Evolutionary conservation across 2,888 invertebrate species (phyloP), one percentile per base, ranked within the genome.

Genomic region (Tanytarsus gracilentus): DNA sequence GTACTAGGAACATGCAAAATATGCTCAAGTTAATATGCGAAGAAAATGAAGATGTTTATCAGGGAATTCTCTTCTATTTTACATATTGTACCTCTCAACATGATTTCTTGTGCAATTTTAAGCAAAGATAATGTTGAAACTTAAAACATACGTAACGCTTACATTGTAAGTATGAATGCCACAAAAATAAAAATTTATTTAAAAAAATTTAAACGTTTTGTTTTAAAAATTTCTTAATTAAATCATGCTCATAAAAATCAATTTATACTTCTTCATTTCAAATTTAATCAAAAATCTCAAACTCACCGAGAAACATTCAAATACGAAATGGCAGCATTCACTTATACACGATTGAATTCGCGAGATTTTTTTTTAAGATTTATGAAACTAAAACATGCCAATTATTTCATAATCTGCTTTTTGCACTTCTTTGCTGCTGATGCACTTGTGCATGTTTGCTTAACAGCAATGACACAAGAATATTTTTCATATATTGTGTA

Each of bases 351-450:
- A 8, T 30, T 30, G 11, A 8, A 30, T 8, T 6, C 11, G 6
- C 30, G 7, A 6, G 11, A 30, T 30, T 30, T 30, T 30, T 30
- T 11, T 30, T 30, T 8, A 51, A 58, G 58, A 58, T 58, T 58
- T 48, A 58, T 58, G 7, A 48, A 58, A 30, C 58, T 58, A 58
- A 58, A 58, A 58, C 58, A 58, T 58, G 58, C 58, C 58, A 58
- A 58, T 58, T 58, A 58, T 58, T 58, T 58, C 58, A 48, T 58
- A 58, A 58, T 58, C 58, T n/a, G n/a, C 4, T 51, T 11, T 18
- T 44, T 23, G 18, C 18, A 7, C 36, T 36, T 36, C 36, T 36
- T 36, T 14, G 4, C 44, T 23, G 7, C 8, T n/a, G n/a, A 44
- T 18, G 18, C 44, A 44, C 44, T 44, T 44, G 44, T 21, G 9